Percentiles rank a stretch among this genome's conserved stretches.
These are phyloP conservation scores for Ennomos fuscantarius DNA, from an alignment of 2,888 invertebrate species.

Conservation along the genomic window DNA sequence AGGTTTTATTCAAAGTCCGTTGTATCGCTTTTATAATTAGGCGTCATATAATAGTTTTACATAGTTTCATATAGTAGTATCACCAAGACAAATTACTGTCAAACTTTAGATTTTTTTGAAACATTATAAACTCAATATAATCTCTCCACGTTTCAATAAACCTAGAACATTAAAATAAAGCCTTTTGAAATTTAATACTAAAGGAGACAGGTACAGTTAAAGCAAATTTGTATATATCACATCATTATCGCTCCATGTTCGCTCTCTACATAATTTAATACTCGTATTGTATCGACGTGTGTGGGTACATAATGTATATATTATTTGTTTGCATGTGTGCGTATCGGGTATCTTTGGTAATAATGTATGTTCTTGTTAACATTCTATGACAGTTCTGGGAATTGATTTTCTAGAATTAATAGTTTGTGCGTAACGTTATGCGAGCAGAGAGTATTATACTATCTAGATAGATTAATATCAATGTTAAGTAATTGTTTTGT, in stretches of 20 bases:
- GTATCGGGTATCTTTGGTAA: constrained; percentile 4
- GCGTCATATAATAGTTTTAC: too few species aligned
- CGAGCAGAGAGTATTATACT: too few species aligned
- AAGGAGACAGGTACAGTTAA: constrained; percentile 16
- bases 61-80: too few species aligned
- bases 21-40: too few species aligned
- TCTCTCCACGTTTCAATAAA: not conserved
- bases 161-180: constrained; percentile 15
- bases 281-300: constrained; percentile 1
- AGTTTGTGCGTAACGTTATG: not conserved
- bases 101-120: too few species aligned
- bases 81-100: too few species aligned
- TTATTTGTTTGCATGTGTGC: too few species aligned
- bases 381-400: not conserved
- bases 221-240: constrained; percentile 15
- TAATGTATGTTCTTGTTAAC: constrained; percentile 5
- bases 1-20: too few species aligned
- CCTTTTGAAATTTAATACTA: constrained; percentile 21
- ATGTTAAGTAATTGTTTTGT: too few species aligned
- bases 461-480: too few species aligned
- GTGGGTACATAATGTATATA: not conserved
- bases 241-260: constrained; percentile 14
- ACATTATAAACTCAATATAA: too few species aligned
- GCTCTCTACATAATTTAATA: constrained; percentile 11
- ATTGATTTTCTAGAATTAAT: not conserved